Base-by-base conservation (phyloP, 2,888 invertebrate genomes). In the Polydrusus tereticollis region DNA sequence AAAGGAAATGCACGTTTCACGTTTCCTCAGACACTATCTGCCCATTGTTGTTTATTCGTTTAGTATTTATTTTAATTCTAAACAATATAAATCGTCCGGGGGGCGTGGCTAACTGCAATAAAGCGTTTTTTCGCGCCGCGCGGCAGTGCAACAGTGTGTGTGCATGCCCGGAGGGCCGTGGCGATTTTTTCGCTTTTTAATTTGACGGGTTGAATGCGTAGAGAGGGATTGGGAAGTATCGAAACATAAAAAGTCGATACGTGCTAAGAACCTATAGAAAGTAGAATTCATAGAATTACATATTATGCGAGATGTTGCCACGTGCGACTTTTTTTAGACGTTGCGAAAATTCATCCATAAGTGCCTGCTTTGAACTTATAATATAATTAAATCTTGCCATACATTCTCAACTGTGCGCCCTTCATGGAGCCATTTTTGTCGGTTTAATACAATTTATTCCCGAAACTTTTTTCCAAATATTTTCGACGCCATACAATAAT, bases 1-100 rank as follows among this genome's bases (percentile, higher is more conserved):
- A 69, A 69, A 69, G 69, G 69, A 69, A 69, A 70, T 70, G 70
- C 70, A 70, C 70, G 70, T 69, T 69, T 63, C 64, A 58, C 64
- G 69, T 65, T 70, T 70, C 70, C 64, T 65, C 58, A 70, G 70
- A 70, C 70, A 50, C 57, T 65, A 70, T 70, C 70, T 58, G 50
- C 59, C 65, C 65, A 64, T 70, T 70, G 70, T 70, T 70, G 70
- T 65, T 70, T 58, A 65, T 69, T 69, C 63, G 57, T 69, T 63
- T 69, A 58, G 59, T 65, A 59, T 72, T 67, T 72, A 66, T 67
- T 66, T 72, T 67, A 67, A 72, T 63, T 72, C 72, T 64, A 57
- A 72, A 72, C 72, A 68, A 72, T 72, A 72, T 72, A 72, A 72
- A 72, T 72, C 68, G 68, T 57, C 38, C 26, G 47, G 23, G 63